Evolutionary conservation across 2,888 invertebrate genomes (phyloP).

Genomic region (Drosophila antonietae): DNA sequence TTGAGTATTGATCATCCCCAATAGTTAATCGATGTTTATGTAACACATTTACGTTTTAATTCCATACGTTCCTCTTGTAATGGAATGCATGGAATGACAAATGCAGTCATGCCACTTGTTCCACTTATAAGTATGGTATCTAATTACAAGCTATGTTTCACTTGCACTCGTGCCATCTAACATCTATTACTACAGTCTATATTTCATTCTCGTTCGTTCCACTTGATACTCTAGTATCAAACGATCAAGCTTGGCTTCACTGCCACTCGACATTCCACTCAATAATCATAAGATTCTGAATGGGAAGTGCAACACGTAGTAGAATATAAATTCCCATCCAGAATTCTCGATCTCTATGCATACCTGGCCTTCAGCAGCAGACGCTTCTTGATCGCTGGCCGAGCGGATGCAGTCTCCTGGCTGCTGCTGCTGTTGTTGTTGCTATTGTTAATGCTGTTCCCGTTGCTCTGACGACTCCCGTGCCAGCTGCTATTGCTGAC

Average conservation of each 20-base stretch:
- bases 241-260: background rate
- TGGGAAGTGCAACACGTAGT: too few species aligned
- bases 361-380: constrained; percentile 44
- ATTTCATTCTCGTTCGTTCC: background rate
- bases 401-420: background rate
- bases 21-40: too few species aligned
- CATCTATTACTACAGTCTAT: too few species aligned
- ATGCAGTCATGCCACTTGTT: background rate
- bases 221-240: background rate
- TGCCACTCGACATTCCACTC: background rate
- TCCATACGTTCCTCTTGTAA: background rate
- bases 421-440: constrained; percentile 1
- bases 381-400: constrained; percentile 7
- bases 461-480: constrained; percentile 15
- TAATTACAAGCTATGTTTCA: background rate
- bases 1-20: background rate
- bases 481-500: constrained; percentile 16
- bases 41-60: background rate
- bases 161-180: background rate
- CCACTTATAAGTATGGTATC: background rate
- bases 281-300: too few species aligned
- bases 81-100: background rate
- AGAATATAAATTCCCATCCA: background rate
- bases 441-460: background rate
- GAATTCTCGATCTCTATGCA: background rate